Conservation (phyloP, 2,888 invertebrate species). For the Ceriagrion tenellum region DNA sequence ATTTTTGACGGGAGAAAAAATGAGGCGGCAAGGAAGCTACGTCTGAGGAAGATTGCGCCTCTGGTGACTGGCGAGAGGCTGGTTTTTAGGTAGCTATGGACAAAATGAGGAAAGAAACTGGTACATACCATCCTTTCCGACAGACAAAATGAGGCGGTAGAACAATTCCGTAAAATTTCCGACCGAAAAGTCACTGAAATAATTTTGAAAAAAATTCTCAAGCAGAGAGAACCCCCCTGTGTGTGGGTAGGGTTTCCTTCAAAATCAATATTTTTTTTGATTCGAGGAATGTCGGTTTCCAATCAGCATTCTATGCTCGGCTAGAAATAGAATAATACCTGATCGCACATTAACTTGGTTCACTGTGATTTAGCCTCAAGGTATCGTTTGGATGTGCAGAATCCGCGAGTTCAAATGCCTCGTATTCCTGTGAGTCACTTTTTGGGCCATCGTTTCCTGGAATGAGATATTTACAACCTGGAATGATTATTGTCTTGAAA, state of each 20-base stretch:
- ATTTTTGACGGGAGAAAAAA: too few species aligned
- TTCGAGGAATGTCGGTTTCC: background rate
- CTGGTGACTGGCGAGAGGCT: background rate
- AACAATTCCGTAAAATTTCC: background rate
- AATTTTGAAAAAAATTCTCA: background rate
- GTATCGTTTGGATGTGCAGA: too few species aligned
- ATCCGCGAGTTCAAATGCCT: background rate
- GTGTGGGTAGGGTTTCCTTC: background rate
- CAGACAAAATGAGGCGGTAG: background rate
- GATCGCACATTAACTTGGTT: background rate
- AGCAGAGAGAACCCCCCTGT: background rate
- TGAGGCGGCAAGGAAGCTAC: background rate
- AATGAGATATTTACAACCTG: background rate
- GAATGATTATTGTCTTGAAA: background rate
- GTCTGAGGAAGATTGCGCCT: background rate
- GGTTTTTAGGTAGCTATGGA: background rate
- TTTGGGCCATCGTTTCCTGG: background rate
- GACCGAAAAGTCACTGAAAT: background rate
- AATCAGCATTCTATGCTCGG: background rate
- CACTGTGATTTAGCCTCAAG: background rate
- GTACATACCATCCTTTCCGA: background rate
- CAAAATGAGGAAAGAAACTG: background rate
- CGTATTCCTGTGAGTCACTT: background rate
- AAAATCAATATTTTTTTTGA: background rate
- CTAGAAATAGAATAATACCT: background rate